Percentiles rank a stretch among this genome's conserved stretches.
Conservation (phyloP, 1,140 invertebrate genomes). For the Camponotus pennsylvanicus region DNA sequence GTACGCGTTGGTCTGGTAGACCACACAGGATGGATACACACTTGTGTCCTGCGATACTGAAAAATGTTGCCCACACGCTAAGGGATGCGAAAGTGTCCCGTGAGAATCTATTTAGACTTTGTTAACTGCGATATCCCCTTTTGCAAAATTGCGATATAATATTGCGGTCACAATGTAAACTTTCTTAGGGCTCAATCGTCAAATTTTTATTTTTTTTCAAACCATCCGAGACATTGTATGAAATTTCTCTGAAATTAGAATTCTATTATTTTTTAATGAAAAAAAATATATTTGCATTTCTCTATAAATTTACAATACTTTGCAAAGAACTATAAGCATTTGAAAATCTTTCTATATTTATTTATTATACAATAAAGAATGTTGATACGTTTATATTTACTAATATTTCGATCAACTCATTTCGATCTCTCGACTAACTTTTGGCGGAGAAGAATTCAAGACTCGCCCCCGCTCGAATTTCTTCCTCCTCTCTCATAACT, state of each 20-base stretch:
- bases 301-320: background rate
- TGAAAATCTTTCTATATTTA: background rate
- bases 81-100: constrained; percentile 26
- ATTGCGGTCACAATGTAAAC: background rate
- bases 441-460: constrained; percentile 29
- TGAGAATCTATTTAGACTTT: constrained; percentile 18
- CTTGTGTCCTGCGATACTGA: constrained; percentile 28
- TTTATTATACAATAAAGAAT: background rate
- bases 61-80: constrained; percentile 52
- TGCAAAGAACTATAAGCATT: background rate
- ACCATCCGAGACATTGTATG: background rate
- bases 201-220: constrained; percentile 13
- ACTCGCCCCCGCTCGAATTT: background rate
- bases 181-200: background rate
- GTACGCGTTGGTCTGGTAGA: constrained; percentile 46
- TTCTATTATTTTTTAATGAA: background rate
- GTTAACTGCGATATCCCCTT: background rate
- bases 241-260: background rate
- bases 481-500: constrained; percentile 66
- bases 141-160: background rate
- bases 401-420: background rate
- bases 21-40: constrained; percentile 64
- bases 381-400: background rate
- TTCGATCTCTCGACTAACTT: constrained; percentile 28
- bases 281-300: background rate